phyloP scores from a whole-genome alignment of 2,797 vertebrate species.

The Anableps anableps region DNA sequence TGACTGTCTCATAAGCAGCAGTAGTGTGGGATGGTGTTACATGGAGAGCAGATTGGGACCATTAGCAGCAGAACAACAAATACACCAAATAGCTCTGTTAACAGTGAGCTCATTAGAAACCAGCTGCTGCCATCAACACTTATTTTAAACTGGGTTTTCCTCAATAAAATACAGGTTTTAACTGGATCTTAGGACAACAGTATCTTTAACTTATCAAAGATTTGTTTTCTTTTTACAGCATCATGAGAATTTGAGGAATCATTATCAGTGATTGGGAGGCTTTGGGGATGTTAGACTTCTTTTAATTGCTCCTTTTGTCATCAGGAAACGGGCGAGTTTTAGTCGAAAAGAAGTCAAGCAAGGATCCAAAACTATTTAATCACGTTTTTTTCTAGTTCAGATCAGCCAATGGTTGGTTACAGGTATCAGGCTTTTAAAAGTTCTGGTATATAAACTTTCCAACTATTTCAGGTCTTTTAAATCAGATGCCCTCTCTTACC shows the following conservation, averaged over 20 bases:
- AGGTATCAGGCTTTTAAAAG: not conserved
- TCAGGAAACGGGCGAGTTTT: not conserved
- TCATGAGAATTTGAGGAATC: not conserved
- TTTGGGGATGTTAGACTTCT: no score
- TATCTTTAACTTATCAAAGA: not conserved
- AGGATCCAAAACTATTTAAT: not conserved
- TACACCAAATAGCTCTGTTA: conserved; percentile 22
- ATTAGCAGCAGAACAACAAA: conserved; percentile 34
- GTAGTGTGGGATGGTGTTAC: conserved; percentile 33
- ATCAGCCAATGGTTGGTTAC: not conserved
- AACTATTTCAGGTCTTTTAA: not conserved
- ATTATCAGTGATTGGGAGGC: not conserved
- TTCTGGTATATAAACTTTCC: not conserved
- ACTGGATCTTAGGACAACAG: not conserved
- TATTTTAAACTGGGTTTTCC: not conserved
- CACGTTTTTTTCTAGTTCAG: no score
- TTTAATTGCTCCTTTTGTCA: not conserved
- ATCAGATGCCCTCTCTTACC: not conserved
- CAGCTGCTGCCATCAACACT: conserved; percentile 9
- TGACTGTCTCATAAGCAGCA: conserved; percentile 2
- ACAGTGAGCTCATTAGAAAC: conserved; percentile 13
- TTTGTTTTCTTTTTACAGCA: not conserved
- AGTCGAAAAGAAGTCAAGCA: not conserved
- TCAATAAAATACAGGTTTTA: not conserved
- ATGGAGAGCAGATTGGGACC: conserved; percentile 31